Evolutionary conservation across 2,113 vertebrate genomes (phyloP), one percentile per base, ranked within the genome.

Genomic region (Delphinus delphis): DNA sequence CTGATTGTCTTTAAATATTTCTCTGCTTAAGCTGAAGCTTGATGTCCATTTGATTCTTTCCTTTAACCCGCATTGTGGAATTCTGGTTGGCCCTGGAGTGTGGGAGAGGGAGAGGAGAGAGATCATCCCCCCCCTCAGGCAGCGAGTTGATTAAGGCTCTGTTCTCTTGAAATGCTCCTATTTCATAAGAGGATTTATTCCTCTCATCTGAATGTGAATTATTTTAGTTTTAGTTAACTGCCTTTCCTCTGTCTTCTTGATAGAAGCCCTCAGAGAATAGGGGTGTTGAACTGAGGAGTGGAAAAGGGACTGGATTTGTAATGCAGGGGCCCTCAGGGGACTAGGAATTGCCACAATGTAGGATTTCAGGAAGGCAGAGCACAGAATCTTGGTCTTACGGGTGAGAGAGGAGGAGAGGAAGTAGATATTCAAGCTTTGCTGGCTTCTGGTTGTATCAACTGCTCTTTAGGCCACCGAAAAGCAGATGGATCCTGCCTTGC

Each of bases 401-500:
- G 15, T 44, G n/a, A 93, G 58, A 97, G 31, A 96, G 77, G 79
- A 73, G 84, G 92, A 77, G n/a, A 95, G 68, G 93, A 96, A 85
- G 81, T 67, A 81, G 55, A 21, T 68, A 41, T 20, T 25, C 76
- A 88, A 82, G 93, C 71, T 85, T 87, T 58, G 70, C 62, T 89
- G 95, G 95, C 50, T 90, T 94, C 96, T 90, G 89, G 71, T 94
- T 85, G 38, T 86, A 92, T 88, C 62, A 94, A 93, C 80, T 92
- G 71, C 50, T 91, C 85, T 70, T 58, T 87, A 31, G 89, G 93
- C 58, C 87, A 76, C 86, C 7, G 31, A 76, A 88, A 68, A 76
- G 36, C 80, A 84, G 36, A 41, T 65, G 55, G 68, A 13, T 41
- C n/a, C 73, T 90, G 31, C 73, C 85, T 79, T 73, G 76, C 65